Conservation (phyloP, 2,113 vertebrate species). For the Rhipidura dahli region DNA sequence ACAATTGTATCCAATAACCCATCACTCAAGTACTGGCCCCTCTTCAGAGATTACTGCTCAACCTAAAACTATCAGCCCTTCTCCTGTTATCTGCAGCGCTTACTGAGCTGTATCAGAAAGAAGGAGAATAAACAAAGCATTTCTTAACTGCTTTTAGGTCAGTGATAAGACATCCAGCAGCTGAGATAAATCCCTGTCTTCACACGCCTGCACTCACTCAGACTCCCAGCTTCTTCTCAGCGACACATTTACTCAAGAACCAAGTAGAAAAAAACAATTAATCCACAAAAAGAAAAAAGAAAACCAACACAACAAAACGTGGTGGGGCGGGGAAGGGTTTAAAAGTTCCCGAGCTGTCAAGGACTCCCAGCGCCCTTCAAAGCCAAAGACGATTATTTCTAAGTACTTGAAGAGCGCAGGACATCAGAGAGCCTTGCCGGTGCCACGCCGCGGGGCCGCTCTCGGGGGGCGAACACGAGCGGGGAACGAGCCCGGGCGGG, state of each 20-base stretch:
- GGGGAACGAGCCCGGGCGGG: too few relatives aligned
- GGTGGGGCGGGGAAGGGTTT: background rate
- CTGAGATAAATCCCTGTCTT: background rate
- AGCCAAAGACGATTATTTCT: background rate
- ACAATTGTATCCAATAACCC: background rate
- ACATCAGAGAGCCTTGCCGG: rapidly evolving
- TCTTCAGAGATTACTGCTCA: background rate
- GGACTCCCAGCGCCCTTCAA: background rate
- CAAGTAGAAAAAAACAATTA: background rate
- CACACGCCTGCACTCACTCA: background rate
- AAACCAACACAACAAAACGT: background rate
- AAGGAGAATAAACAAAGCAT: background rate
- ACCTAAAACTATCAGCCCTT: background rate
- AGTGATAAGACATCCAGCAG: background rate
- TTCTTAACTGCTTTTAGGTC: background rate
- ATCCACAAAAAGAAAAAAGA: background rate
- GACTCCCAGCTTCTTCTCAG: background rate
- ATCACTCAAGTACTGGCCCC: background rate
- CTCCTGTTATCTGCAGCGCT: background rate
- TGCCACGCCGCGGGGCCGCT: background rate
- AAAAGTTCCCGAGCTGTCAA: conserved; percentile 15
- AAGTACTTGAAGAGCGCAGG: background rate
- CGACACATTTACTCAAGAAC: background rate
- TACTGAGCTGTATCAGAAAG: background rate
- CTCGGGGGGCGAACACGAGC: background rate